Conservation (phyloP, 92 coral and sea anemone species). For the Muricea muricata region DNA sequence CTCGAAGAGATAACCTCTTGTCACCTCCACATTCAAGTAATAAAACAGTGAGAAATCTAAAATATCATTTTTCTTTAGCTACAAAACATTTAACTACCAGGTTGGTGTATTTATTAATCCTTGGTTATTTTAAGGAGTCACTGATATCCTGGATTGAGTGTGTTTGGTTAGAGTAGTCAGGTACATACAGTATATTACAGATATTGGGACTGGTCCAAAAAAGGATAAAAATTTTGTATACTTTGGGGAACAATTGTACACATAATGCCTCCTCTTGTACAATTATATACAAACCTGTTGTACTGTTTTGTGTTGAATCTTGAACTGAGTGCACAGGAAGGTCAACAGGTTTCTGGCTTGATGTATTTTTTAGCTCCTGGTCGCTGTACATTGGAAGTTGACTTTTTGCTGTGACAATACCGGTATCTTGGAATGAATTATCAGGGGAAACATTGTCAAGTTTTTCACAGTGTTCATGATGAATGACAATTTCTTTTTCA, state of each 20-base stretch:
- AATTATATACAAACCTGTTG: neutral
- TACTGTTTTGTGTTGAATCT: neutral
- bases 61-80: neutral
- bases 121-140: too few relatives aligned
- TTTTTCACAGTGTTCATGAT: slow-evolving; percentile 23
- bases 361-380: too few relatives aligned
- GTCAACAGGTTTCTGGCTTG: neutral
- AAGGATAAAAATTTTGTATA: too few relatives aligned
- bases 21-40: slow-evolving; percentile 86
- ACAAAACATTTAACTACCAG: neutral
- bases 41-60: slow-evolving; percentile 79
- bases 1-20: slow-evolving; percentile 84
- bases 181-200: too few relatives aligned
- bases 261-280: neutral
- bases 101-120: neutral
- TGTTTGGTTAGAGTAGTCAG: too few relatives aligned
- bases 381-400: neutral
- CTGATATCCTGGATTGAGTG: too few relatives aligned
- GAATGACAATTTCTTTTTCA: neutral
- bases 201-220: too few relatives aligned
- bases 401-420: neutral
- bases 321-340: neutral
- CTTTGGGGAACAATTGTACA: too few relatives aligned
- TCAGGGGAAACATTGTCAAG: neutral
- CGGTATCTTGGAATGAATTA: neutral